phyloP scores from a whole-genome alignment of 2,797 vertebrate genomes.

The Pagetopsis macropterus region DNA sequence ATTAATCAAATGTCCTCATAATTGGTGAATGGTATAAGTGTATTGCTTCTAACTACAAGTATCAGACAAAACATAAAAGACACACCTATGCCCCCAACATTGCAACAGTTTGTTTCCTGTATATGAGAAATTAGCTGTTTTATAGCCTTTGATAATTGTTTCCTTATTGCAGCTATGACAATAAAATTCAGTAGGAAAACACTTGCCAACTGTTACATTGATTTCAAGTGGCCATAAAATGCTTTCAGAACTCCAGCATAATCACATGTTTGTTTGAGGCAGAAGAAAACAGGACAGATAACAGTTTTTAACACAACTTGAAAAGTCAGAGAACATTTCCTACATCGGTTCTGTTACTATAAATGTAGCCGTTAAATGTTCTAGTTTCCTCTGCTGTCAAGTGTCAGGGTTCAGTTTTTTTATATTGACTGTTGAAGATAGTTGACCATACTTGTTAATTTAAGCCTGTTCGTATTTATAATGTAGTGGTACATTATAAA shows the following conservation, averaged over 20 bases:
- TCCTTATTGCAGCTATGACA: constrained; percentile 44
- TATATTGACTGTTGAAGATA: not conserved
- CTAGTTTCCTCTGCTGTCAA: not conserved
- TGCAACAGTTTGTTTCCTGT: not conserved
- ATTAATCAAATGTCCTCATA: no score
- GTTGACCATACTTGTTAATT: not conserved
- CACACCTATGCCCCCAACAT: not conserved
- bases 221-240: constrained; percentile 48
- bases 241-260: not conserved
- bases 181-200: not conserved
- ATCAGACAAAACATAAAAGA: constrained; percentile 40
- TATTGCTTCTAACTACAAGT: not conserved
- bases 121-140: constrained; percentile 14
- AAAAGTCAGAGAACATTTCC: not conserved
- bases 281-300: not conserved
- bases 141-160: constrained; percentile 18
- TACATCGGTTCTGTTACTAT: not conserved
- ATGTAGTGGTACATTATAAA: not conserved
- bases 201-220: not conserved
- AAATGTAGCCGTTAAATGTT: not conserved
- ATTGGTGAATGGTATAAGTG: not conserved
- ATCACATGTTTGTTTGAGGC: not conserved
- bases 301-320: not conserved
- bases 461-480: not conserved
- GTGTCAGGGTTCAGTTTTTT: not conserved